A percentile compares a stretch with the other conserved stretches of the same genome.
Evolutionary conservation across 2,797 vertebrate species (phyloP).

Genomic region (Periparus ater): DNA sequence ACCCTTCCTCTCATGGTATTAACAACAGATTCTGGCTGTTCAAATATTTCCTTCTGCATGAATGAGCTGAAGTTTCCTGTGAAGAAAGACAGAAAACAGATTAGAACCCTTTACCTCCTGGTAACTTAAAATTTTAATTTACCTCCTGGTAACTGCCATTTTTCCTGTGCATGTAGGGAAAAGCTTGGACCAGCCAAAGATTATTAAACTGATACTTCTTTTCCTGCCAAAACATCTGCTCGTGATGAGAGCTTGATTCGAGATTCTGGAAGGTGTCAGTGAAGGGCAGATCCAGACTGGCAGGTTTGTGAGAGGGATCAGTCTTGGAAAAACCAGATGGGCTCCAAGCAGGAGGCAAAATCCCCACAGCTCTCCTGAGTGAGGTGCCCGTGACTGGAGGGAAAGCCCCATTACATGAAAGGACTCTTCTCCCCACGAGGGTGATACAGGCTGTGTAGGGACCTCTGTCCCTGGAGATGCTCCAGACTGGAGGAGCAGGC

Average conservation of each 20-base stretch:
- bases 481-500: too few species aligned
- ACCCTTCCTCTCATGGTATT: conserved; percentile 99
- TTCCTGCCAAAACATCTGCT: neutral
- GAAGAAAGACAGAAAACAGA: neutral
- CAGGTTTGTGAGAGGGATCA: neutral
- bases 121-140: neutral
- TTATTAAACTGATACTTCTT: neutral
- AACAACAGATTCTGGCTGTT: conserved; percentile 97
- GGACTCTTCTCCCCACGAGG: neutral
- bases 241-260: neutral
- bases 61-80: conserved; percentile 96
- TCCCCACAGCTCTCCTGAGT: neutral
- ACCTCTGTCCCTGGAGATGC: neutral
- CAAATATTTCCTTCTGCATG: conserved; percentile 99
- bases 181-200: neutral
- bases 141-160: neutral
- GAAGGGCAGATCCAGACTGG: neutral
- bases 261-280: neutral
- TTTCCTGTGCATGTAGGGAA: neutral
- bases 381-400: neutral
- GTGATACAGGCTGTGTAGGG: neutral
- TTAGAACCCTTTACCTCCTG: neutral
- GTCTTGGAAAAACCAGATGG: neutral
- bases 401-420: fast-evolving
- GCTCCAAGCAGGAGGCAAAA: neutral